These are phyloP conservation scores for Axea sp. DNA, from an alignment of 2,888 invertebrate species.

Conservation along the genomic window DNA sequence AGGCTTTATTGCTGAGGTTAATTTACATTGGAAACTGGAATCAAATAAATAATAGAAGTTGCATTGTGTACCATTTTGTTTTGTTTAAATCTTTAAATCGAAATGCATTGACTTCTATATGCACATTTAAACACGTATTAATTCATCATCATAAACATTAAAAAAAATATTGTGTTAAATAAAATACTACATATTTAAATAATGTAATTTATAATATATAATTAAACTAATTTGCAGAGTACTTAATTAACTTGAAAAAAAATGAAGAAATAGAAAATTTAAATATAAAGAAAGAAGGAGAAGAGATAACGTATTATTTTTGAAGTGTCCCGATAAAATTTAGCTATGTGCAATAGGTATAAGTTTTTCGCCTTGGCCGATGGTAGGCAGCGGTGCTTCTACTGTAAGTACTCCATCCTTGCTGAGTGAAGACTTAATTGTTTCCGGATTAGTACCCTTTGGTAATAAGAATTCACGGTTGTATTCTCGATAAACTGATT, in stretches of 20 bases:
- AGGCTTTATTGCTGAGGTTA: too few relatives aligned
- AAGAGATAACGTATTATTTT: constrained; percentile 45
- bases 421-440: constrained; percentile 96
- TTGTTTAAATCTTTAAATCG: too few relatives aligned
- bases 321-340: constrained; percentile 61
- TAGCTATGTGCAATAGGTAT: constrained; percentile 89
- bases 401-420: constrained; percentile 98
- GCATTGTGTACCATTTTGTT: too few relatives aligned
- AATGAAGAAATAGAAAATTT: constrained; percentile 10
- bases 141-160: too few relatives aligned
- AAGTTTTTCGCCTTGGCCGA: constrained; percentile 88
- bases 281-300: constrained; percentile 51
- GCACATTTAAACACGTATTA: too few relatives aligned
- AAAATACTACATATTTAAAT: too few relatives aligned
- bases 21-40: too few relatives aligned
- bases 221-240: too few relatives aligned
- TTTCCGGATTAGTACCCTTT: constrained; percentile 97
- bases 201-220: too few relatives aligned
- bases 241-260: constrained; percentile 19
- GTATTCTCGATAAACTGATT: constrained; percentile 98
- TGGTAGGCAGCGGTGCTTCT: constrained; percentile 96
- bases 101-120: too few relatives aligned
- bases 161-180: too few relatives aligned
- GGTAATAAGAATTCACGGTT: constrained; percentile 98
- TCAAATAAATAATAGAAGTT: too few relatives aligned